Conservation (phyloP, 2,797 vertebrate species). For the Crenuchus spilurus region DNA sequence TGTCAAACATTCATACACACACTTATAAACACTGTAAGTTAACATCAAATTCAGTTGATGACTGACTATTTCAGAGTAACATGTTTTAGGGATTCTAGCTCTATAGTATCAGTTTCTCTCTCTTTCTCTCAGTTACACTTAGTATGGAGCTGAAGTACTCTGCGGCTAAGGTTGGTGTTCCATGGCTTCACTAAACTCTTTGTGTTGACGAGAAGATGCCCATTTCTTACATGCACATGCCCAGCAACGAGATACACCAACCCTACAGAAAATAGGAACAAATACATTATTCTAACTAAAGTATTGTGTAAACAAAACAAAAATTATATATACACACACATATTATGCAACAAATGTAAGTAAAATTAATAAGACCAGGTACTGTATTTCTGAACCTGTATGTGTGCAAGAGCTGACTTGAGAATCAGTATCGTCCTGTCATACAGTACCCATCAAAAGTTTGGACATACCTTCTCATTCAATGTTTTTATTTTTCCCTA, state of each 20-base stretch:
- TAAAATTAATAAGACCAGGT: no score
- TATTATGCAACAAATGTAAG: no score
- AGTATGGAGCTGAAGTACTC: constrained; percentile 87
- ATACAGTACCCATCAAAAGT: no score
- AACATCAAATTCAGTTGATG: constrained; percentile 4
- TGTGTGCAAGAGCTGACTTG: no score
- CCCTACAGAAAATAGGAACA: constrained; percentile 73
- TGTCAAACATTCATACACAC: background rate
- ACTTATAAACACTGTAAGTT: constrained; percentile 5
- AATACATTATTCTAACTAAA: background rate
- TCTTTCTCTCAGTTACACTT: constrained; percentile 80
- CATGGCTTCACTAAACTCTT: constrained; percentile 96
- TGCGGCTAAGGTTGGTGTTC: constrained; percentile 89
- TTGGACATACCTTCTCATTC: no score
- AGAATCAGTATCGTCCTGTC: no score
- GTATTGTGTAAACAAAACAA: background rate
- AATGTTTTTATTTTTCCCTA: no score
- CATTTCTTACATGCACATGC: constrained; percentile 85
- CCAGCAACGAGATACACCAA: constrained; percentile 93
- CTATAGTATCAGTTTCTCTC: constrained; percentile 26
- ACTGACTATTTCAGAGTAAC: background rate
- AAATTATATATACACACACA: no score
- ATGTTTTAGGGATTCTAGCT: constrained; percentile 3
- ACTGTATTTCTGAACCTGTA: no score
- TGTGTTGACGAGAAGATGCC: constrained; percentile 92